Conservation (phyloP, 2,888 invertebrate genomes). For the Alsophila aescularia region DNA sequence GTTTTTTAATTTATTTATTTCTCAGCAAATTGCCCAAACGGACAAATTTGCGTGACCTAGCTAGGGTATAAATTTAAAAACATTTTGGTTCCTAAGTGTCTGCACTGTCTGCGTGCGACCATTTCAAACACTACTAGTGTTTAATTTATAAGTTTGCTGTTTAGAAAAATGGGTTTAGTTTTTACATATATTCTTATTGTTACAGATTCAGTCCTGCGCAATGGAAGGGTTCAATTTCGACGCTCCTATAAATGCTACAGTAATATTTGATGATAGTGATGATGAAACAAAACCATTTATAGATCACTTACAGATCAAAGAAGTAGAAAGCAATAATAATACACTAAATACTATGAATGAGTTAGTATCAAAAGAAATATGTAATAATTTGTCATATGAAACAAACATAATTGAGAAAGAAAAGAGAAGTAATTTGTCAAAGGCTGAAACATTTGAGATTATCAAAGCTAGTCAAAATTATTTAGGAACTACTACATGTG, state of each 20-base stretch:
- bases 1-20: too few species aligned
- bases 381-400: too few species aligned
- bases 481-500: not conserved
- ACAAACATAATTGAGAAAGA: too few species aligned
- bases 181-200: conserved; percentile 3
- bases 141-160: too few species aligned
- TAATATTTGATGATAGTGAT: conserved; percentile 48
- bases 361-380: not conserved
- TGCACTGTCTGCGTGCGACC: too few species aligned
- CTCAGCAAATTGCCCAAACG: too few species aligned
- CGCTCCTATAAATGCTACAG: conserved; percentile 42
- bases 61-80: too few species aligned
- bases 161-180: too few species aligned
- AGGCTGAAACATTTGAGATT: not conserved
- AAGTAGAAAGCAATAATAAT: not conserved
- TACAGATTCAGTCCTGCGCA: conserved; percentile 38
- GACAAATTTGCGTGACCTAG: too few species aligned
- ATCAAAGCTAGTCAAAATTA: not conserved
- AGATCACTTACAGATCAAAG: not conserved
- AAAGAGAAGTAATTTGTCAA: not conserved
- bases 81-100: too few species aligned
- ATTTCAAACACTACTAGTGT: too few species aligned
- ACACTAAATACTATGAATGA: not conserved
- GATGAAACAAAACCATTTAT: conserved; percentile 29
- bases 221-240: conserved; percentile 51